Percentiles rank a stretch among this genome's conserved stretches.
Conservation (phyloP, 2,113 vertebrate species). For the Ictalurus furcatus region DNA sequence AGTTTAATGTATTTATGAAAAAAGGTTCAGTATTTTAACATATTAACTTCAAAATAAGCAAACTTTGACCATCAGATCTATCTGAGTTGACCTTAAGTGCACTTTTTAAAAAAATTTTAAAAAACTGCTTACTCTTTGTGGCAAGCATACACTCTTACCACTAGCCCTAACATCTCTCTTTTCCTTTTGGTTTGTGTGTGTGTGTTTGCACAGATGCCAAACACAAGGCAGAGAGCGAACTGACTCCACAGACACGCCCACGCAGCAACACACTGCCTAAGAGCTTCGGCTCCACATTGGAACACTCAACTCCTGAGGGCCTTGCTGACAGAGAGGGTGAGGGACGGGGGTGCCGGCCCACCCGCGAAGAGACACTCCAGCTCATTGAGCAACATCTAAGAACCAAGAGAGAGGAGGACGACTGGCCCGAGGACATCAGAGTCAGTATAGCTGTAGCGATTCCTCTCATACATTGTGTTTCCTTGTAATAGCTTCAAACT, state of each 20-base stretch:
- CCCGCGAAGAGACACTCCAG: constrained; percentile 88
- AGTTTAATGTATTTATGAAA: not conserved
- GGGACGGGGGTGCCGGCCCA: constrained; percentile 77
- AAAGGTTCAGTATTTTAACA: not conserved
- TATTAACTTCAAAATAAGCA: constrained; percentile 1
- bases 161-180: not conserved
- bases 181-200: constrained; percentile 16
- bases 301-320: constrained; percentile 76
- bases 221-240: constrained; percentile 87
- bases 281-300: constrained; percentile 95
- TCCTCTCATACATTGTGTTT: not conserved
- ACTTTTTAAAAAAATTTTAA: not conserved
- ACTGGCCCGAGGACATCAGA: constrained; percentile 92
- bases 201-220: constrained; percentile 80
- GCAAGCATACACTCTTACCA: not conserved
- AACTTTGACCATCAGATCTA: not conserved
- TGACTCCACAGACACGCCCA: constrained; percentile 86
- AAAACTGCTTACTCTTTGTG: not conserved
- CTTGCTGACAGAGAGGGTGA: constrained; percentile 60
- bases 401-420: constrained; percentile 86
- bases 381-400: constrained; percentile 85
- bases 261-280: constrained; percentile 97
- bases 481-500: not conserved
- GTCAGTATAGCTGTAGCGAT: constrained; percentile 62
- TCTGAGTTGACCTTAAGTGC: not conserved